These are phyloP conservation scores for Oreochromis mossambicus DNA, from an alignment of 2,797 vertebrate genomes.

Conservation along the genomic window DNA sequence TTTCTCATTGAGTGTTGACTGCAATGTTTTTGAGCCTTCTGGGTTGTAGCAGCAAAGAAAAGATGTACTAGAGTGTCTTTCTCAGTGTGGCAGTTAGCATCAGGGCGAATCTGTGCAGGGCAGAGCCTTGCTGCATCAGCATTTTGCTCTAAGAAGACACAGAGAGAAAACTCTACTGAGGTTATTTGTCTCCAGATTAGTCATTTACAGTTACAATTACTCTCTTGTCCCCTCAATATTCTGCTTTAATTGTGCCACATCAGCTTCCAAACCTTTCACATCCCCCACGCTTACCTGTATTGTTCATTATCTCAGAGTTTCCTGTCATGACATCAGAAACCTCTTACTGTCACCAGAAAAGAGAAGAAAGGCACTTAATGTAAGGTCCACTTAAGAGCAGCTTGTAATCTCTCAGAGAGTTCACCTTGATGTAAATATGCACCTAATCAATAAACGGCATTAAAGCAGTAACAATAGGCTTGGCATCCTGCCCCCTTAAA, in stretches of 20 bases:
- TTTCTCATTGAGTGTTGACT: neutral
- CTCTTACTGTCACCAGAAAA: neutral
- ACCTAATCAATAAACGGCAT: conserved; percentile 66
- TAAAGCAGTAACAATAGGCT: conserved; percentile 43
- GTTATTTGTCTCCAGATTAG: neutral
- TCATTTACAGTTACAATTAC: neutral
- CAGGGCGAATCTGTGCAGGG: conserved; percentile 31
- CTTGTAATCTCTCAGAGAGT: conserved; percentile 33
- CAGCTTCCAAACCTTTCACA: neutral
- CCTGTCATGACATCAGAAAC: conserved; percentile 24
- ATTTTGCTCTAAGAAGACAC: conserved; percentile 19
- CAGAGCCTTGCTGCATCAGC: conserved; percentile 55
- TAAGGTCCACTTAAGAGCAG: neutral
- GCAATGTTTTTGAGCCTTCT: neutral
- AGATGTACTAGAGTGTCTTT: neutral
- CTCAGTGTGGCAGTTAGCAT: conserved; percentile 22
- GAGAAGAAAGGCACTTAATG: neutral
- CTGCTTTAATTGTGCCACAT: neutral
- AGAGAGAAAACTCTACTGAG: neutral
- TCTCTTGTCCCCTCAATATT: neutral
- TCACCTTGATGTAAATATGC: conserved; percentile 67
- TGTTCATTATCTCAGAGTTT: neutral
- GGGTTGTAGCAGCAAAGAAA: neutral
- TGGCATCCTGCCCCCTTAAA: conserved; percentile 32
- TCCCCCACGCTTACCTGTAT: neutral